A percentile compares a stretch with the other conserved stretches of the same genome.
These are phyloP conservation scores for Tetrax tetrax DNA, from an alignment of 2,113 vertebrate species.

Conservation along the genomic window DNA sequence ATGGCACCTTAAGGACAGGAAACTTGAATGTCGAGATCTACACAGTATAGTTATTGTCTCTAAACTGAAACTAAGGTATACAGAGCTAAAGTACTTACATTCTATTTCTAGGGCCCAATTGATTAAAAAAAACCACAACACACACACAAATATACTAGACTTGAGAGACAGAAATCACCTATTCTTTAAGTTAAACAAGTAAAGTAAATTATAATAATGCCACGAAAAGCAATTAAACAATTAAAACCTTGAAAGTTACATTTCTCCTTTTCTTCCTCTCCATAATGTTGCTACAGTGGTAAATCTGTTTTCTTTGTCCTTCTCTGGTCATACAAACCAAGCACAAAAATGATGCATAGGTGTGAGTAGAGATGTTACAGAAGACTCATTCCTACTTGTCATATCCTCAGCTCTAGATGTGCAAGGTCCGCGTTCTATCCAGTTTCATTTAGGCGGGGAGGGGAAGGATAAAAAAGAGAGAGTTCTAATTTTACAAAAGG, in stretches of 20 bases:
- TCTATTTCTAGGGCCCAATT: background rate
- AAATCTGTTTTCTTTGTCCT: background rate
- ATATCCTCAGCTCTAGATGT: background rate
- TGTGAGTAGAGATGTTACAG: background rate
- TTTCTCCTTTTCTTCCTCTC: background rate
- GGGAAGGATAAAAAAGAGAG: background rate
- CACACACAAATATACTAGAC: background rate
- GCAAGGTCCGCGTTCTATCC: background rate
- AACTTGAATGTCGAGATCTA: background rate
- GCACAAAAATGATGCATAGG: background rate
- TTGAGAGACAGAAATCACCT: background rate
- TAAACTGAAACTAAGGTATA: background rate
- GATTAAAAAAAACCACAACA: background rate
- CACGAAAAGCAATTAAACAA: background rate
- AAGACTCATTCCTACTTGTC: background rate
- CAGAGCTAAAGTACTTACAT: background rate
- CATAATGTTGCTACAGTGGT: background rate
- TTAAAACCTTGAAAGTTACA: background rate
- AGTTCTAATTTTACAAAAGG: background rate
- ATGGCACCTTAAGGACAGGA: background rate
- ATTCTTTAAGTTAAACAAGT: background rate
- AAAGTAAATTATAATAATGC: background rate
- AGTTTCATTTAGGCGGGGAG: background rate
- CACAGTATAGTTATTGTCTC: background rate
- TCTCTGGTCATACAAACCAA: background rate